These are phyloP conservation scores for Danio rerio DNA, from an alignment of 2,113 vertebrate species.

Conservation along the genomic window GRCz12tu NC_133191.1:47557501-47558000, in stretches of 20 bases:
- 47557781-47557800: not conserved
- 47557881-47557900: not conserved
- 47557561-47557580: not conserved
- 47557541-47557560: not conserved
- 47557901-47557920: not conserved
- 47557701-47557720: not conserved
- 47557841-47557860: not conserved
- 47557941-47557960: not conserved
- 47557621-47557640: not conserved
- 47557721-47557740: not conserved
- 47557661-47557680: not conserved
- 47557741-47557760: not conserved
- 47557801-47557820: not conserved
- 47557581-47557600: not conserved
- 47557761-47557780: not conserved
- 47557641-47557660: not conserved
- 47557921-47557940: not conserved
- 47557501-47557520: too few relatives aligned
- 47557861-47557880: not conserved
- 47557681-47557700: not conserved
- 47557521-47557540: too few relatives aligned
- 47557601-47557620: not conserved
- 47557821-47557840: not conserved
- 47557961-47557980: conserved; percentile 6
- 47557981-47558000: not conserved